phyloP scores from a whole-genome alignment of 1,140 invertebrate genomes.

The Trachelipus rathkii region DNA sequence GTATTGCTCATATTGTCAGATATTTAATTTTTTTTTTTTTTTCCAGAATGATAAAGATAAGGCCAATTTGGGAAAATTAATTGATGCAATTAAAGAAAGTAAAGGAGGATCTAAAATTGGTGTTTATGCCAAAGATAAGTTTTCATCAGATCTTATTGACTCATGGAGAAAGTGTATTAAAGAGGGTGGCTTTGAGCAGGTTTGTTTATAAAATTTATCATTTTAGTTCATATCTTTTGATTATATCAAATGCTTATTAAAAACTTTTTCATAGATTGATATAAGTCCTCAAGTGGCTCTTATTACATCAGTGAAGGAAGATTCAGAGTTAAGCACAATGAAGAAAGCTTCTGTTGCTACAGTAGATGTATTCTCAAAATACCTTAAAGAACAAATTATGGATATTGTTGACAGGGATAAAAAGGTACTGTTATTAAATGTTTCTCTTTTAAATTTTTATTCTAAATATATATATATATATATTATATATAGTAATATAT shows the following conservation, averaged over 20 bases:
- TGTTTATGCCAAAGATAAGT: constrained; percentile 92
- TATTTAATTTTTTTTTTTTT: constrained; percentile 33
- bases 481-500: too few species aligned
- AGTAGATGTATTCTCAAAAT: constrained; percentile 92
- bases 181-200: constrained; percentile 72
- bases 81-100: constrained; percentile 78
- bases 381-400: constrained; percentile 95
- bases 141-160: constrained; percentile 86
- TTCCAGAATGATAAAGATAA: constrained; percentile 90
- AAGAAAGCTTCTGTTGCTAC: constrained; percentile 91
- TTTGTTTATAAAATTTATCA: constrained; percentile 47
- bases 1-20: too few species aligned
- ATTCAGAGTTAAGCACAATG: constrained; percentile 82
- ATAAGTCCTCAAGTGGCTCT: constrained; percentile 77
- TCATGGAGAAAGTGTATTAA: constrained; percentile 76
- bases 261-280: constrained; percentile 62
- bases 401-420: constrained; percentile 83
- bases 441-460: too few species aligned
- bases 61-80: constrained; percentile 83
- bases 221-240: neutral
- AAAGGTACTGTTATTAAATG: constrained; percentile 12
- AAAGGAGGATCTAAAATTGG: constrained; percentile 86
- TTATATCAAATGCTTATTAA: neutral
- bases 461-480: too few species aligned
- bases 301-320: constrained; percentile 92